Conservation (phyloP, 2,113 vertebrate genomes). For the Ceuthmochares aereus region DNA sequence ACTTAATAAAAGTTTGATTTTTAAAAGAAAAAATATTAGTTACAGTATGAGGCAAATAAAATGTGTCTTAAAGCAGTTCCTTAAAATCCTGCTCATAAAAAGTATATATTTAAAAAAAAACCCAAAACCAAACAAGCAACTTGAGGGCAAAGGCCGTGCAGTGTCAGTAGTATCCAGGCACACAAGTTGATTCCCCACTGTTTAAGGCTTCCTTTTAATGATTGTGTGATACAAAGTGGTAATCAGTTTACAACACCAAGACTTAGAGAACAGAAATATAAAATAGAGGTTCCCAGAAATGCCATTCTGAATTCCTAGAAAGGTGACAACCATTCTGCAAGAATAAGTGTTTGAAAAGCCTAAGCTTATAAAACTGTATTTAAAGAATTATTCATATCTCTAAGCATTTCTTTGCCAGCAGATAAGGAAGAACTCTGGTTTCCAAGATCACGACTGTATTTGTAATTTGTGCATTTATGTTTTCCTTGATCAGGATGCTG, state of each 20-base stretch:
- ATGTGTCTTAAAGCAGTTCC: neutral
- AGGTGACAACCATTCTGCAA: neutral
- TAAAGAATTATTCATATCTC: neutral
- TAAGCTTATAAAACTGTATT: neutral
- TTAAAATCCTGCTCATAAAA: neutral
- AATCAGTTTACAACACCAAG: neutral
- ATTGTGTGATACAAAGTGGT: neutral
- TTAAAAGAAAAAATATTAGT: neutral
- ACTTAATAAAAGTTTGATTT: neutral
- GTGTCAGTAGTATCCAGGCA: neutral
- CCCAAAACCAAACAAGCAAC: neutral
- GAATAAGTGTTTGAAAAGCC: neutral
- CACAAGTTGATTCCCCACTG: neutral
- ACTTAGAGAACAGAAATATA: neutral
- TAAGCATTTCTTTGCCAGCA: neutral
- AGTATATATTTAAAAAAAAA: neutral
- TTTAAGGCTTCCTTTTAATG: neutral
- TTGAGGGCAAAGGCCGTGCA: neutral
- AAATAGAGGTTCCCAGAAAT: neutral
- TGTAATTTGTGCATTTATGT: neutral
- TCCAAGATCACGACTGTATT: neutral
- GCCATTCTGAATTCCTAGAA: neutral
- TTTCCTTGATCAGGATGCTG: neutral
- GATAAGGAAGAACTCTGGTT: neutral
- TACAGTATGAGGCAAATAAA: neutral